Evolutionary conservation across 2,113 vertebrate genomes (phyloP).

Genomic region (Erythrocercus mccallii): DNA sequence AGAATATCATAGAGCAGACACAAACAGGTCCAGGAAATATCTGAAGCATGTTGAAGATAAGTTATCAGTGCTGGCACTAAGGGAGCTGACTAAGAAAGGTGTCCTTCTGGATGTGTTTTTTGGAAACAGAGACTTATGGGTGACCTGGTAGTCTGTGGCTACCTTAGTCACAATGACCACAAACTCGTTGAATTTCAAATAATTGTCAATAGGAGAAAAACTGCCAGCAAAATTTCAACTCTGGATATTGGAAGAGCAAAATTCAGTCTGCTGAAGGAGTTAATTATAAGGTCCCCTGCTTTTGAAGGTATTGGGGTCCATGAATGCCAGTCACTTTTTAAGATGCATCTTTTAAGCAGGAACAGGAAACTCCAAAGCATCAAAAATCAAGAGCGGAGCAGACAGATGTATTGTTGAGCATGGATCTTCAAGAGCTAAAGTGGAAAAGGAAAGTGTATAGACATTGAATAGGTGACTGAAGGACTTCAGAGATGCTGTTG

Average conservation of each 20-base stretch:
- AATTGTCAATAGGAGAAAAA: neutral
- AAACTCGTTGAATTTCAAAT: neutral
- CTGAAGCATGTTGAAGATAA: neutral
- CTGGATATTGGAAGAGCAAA: neutral
- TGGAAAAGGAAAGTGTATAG: neutral
- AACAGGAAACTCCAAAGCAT: neutral
- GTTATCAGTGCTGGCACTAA: neutral
- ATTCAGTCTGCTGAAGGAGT: fast-evolving
- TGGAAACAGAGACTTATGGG: neutral
- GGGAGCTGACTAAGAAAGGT: neutral
- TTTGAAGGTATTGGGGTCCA: neutral
- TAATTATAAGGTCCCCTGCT: neutral
- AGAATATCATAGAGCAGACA: neutral
- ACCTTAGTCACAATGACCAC: neutral
- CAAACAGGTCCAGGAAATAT: neutral
- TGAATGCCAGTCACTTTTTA: neutral
- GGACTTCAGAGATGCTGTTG: neutral
- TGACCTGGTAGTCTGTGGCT: neutral
- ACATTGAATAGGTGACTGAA: too few species aligned
- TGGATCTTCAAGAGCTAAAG: neutral
- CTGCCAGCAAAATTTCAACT: neutral
- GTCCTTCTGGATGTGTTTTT: neutral
- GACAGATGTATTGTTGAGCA: neutral
- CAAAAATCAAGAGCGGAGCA: fast-evolving
- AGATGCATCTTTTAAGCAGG: neutral